phyloP scores from a whole-genome alignment of 2,797 vertebrate species.

The Chelon labrosus region DNA sequence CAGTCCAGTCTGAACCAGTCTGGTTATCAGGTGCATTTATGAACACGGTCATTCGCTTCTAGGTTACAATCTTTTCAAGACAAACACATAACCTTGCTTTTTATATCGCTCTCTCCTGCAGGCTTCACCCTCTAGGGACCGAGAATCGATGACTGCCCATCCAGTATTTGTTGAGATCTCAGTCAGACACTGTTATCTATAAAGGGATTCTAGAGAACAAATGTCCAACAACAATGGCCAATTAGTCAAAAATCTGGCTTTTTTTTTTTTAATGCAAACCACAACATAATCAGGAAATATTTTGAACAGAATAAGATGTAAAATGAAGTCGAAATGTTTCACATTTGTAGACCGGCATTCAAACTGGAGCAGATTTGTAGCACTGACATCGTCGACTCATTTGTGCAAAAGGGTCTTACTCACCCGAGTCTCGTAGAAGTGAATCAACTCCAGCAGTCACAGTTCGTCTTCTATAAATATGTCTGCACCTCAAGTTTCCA shows the following conservation, averaged over 20 bases:
- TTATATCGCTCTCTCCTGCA: background rate
- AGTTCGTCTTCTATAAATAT: slow-evolving; percentile 5
- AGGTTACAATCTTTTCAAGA: background rate
- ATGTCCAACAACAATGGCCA: background rate
- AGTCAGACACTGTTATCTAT: background rate
- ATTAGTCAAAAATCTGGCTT: background rate
- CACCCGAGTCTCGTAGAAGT: slow-evolving; percentile 3
- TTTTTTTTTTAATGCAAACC: background rate
- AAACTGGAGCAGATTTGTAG: slow-evolving; percentile 7
- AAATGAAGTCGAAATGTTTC: too few relatives aligned
- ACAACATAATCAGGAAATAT: too few relatives aligned
- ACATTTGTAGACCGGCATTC: background rate
- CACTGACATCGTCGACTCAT: too few relatives aligned
- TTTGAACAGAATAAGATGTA: too few relatives aligned
- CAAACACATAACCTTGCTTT: background rate
- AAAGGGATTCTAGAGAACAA: background rate
- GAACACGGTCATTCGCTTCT: background rate
- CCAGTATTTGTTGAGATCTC: background rate
- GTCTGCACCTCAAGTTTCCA: background rate
- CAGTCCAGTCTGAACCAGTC: background rate
- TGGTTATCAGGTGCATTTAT: background rate
- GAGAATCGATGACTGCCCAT: background rate
- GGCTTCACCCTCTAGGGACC: background rate
- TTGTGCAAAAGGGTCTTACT: too few relatives aligned
- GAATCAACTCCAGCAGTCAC: slow-evolving; percentile 15